These are phyloP conservation scores for Trissolcus brochymenae DNA, from an alignment of 2,888 invertebrate genomes.

Conservation along the genomic window DNA sequence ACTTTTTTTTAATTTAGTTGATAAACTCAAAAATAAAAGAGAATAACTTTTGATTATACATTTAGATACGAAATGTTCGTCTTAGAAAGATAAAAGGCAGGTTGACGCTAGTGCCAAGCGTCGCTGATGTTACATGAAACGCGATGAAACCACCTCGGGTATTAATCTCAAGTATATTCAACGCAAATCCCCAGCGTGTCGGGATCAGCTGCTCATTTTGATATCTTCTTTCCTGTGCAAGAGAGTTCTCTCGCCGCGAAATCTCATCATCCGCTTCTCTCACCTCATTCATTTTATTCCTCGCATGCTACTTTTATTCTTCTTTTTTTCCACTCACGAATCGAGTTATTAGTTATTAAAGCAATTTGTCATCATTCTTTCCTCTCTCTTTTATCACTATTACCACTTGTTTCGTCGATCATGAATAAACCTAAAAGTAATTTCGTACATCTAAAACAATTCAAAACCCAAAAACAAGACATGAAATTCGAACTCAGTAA, in stretches of 20 bases:
- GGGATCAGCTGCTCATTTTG: slow-evolving; percentile 51
- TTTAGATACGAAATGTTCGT: background rate
- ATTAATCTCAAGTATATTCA: slow-evolving; percentile 52
- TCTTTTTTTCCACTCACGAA: background rate
- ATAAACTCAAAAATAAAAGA: too few species aligned
- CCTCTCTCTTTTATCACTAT: background rate
- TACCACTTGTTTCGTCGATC: too few species aligned
- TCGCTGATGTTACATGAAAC: slow-evolving; percentile 34
- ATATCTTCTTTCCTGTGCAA: slow-evolving; percentile 50
- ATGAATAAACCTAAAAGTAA: background rate
- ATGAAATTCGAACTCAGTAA: too few species aligned
- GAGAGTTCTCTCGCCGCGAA: slow-evolving; percentile 22
- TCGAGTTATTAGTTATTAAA: slow-evolving; percentile 37
- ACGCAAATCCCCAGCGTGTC: slow-evolving; percentile 47
- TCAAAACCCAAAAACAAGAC: background rate
- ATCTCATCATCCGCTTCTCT: slow-evolving; percentile 31
- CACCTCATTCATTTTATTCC: slow-evolving; percentile 27
- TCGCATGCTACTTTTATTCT: slow-evolving; percentile 20
- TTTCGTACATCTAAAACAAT: too few species aligned
- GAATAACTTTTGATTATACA: too few species aligned
- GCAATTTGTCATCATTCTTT: slow-evolving; percentile 30
- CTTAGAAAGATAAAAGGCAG: slow-evolving; percentile 14
- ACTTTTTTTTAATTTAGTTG: background rate
- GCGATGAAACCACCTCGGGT: slow-evolving; percentile 54
- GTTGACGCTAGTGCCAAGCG: slow-evolving; percentile 21